These are phyloP conservation scores for Chironex yamaguchii DNA, from an alignment of 30 jellyfish, hydroid and myxozoan species.

Conservation along the genomic window DNA sequence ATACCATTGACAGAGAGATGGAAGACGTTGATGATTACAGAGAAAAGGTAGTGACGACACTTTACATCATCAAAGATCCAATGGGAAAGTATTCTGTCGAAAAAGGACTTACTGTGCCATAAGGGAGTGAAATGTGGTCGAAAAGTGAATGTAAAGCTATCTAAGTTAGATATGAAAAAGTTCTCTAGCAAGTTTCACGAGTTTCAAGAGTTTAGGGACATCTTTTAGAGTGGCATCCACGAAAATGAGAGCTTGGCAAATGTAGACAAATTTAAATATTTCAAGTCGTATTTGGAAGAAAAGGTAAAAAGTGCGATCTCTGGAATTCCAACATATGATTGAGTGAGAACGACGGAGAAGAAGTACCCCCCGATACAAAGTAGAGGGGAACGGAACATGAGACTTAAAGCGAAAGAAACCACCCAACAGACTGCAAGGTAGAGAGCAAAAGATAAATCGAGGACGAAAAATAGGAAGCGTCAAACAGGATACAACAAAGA, in stretches of 20 bases:
- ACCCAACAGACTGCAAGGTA: no score
- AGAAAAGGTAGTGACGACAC: background rate
- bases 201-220: conserved; percentile 71
- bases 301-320: conserved; percentile 44
- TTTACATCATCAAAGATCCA: background rate
- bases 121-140: background rate
- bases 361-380: no score
- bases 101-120: background rate
- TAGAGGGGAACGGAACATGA: no score
- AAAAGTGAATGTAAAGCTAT: conserved; percentile 35
- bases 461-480: no score
- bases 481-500: no score
- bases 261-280: conserved; percentile 53
- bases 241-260: conserved; percentile 37
- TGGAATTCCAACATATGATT: conserved; percentile 23
- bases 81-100: conserved; percentile 17
- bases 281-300: conserved; percentile 40
- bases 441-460: no score
- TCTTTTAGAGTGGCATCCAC: conserved; percentile 44
- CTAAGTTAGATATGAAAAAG: conserved; percentile 30
- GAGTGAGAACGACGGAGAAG: no score
- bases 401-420: no score
- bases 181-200: conserved; percentile 35
- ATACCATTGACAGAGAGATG: background rate
- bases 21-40: conserved; percentile 5